phyloP scores from a whole-genome alignment of 1,140 invertebrate species.

The Drosophila punjabiensis region DNA sequence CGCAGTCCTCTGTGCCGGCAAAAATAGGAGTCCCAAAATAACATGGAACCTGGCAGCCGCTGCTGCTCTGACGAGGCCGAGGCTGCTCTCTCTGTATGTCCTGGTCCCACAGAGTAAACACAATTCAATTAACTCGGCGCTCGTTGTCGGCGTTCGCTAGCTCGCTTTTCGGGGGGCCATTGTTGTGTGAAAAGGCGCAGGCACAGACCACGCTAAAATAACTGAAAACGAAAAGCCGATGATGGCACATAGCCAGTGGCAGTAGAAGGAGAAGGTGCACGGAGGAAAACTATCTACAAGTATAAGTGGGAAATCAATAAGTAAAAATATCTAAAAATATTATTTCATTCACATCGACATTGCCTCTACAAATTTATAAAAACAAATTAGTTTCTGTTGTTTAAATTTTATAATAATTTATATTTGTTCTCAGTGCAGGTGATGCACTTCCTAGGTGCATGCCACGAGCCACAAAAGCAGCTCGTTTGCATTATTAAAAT shows the following conservation, averaged over 20 bases:
- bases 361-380: not conserved
- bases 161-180: constrained; percentile 51
- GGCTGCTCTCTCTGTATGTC: constrained; percentile 13
- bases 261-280: constrained; percentile 31
- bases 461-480: constrained; percentile 62
- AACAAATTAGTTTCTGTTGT: too few species aligned
- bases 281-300: not conserved
- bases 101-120: constrained; percentile 73
- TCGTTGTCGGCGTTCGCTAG: constrained; percentile 55
- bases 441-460: constrained; percentile 41
- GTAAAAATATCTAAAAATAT: not conserved
- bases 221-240: constrained; percentile 77
- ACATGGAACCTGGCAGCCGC: constrained; percentile 15
- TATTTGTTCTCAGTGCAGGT: constrained; percentile 5
- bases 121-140: constrained; percentile 79
- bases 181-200: constrained; percentile 56
- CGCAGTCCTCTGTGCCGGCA: constrained; percentile 10
- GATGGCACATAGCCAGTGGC: constrained; percentile 50
- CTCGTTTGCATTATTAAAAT: constrained; percentile 75
- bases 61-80: constrained; percentile 16
- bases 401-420: not conserved
- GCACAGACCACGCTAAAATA: constrained; percentile 70
- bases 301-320: too few species aligned
- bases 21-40: constrained; percentile 51
- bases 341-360: not conserved